Base-by-base conservation (phyloP, 2,888 invertebrate genomes). In the Linnaemya vulpina region DNA sequence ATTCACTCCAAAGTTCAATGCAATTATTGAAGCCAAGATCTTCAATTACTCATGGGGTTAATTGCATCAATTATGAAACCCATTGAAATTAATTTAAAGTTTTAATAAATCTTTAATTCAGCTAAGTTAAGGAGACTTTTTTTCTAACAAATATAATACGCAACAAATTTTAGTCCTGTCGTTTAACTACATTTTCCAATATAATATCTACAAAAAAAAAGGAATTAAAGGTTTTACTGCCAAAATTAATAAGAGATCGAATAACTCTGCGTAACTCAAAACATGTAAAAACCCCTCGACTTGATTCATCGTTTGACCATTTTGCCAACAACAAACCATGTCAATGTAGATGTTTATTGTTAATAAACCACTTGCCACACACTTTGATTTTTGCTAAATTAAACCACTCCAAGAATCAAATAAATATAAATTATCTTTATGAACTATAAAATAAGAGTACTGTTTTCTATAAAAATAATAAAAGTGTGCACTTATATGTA, bases 401-500 rank as follows among this genome's bases (percentile, higher is more conserved):
- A 35, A 55, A 65, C 55, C 30, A 46, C 65, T 30, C 43, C 3
- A 20, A 55, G 63, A 74, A 85, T 46, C 49, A 17, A 55, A 75
- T 78, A 75, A 76, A 84, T 71, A 76, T 76, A 73, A 85, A 78
- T 85, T 82, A 85, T 70, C 65, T 65, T 82, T 75, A 85, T 78
- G 11, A 78, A 82, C 71, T 46, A 53, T 43, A 68, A 65, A 79
- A 76, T 71, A 80, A 67, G 58, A 76, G 73, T 68, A 74, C 67
- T 80, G n/a, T 75, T 53, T 75, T 74, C 49, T 35, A 49, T 49
- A 55, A 58, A 30, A 67, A 80, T 58, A 38, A 70, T 76, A 35
- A 67, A 74, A 49, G 13, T 25, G 40, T 20, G 8, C 8, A 38
- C n/a, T 3, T 55, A 22, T 1, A 25, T 17, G 20, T 25, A 65